A percentile compares a stretch with the other conserved stretches of the same genome.
These are phyloP conservation scores for Taenioides sp. DNA, from an alignment of 2,797 vertebrate species.

Conservation along the genomic window DNA sequence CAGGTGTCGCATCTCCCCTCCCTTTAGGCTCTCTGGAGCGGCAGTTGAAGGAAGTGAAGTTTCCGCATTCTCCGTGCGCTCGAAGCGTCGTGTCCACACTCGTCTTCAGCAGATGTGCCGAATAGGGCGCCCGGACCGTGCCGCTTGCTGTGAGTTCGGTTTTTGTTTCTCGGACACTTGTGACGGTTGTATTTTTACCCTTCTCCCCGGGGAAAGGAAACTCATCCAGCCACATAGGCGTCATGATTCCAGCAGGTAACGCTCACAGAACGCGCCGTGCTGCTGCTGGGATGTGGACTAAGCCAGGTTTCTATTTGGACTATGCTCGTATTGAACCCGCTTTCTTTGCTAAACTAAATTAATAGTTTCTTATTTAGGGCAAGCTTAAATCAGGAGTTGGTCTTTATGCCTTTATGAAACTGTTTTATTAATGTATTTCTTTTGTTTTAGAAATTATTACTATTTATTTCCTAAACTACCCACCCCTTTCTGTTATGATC, in stretches of 20 bases:
- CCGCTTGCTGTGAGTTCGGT: not conserved
- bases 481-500: not conserved
- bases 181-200: not conserved
- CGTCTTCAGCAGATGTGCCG: not conserved
- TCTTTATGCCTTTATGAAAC: no score
- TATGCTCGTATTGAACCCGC: no score
- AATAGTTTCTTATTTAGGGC: not conserved
- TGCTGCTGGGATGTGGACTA: no score
- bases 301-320: no score
- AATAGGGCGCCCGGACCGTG: not conserved
- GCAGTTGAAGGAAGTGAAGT: constrained; percentile 3
- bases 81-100: not conserved
- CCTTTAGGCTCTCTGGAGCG: not conserved
- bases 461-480: not conserved
- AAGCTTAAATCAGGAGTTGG: no score
- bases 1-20: not conserved
- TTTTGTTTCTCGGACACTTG: not conserved
- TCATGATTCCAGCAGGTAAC: not conserved
- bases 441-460: not conserved
- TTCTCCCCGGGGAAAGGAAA: not conserved
- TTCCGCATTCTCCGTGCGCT: constrained; percentile 10
- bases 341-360: not conserved
- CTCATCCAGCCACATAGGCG: not conserved
- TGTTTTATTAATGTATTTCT: no score
- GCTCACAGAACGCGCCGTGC: no score